Percentiles rank a stretch among this genome's conserved stretches.
phyloP scores from a whole-genome alignment of 1,140 invertebrate species.

The Scaptodrosophila lebanonensis region DNA sequence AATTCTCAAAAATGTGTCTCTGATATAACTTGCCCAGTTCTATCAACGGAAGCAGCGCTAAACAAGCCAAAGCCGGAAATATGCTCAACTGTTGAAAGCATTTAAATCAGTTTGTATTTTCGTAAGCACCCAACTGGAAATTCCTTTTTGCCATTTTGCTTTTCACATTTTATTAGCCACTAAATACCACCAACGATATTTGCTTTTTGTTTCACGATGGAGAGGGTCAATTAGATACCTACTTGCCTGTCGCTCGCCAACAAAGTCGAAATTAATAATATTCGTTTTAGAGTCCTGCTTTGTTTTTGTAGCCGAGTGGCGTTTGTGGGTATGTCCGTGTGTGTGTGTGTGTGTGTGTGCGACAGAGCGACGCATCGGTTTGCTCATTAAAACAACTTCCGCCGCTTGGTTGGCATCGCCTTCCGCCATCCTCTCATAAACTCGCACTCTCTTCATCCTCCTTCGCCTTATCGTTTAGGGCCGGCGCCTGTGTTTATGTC shows the following conservation, averaged over 20 bases:
- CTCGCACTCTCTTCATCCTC: no score
- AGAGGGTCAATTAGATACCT: not conserved
- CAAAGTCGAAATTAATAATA: slow-evolving; percentile 62
- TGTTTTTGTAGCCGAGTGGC: not conserved
- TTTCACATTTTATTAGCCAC: slow-evolving; percentile 53
- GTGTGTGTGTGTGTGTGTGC: slow-evolving; percentile 13
- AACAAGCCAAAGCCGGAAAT: slow-evolving; percentile 40
- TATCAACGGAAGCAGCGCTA: slow-evolving; percentile 31
- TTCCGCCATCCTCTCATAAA: slow-evolving; percentile 2
- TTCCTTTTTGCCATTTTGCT: slow-evolving; percentile 8
- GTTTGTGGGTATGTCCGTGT: slow-evolving; percentile 11
- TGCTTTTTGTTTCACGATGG: slow-evolving; percentile 35
- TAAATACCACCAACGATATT: slow-evolving; percentile 57
- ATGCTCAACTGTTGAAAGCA: slow-evolving; percentile 39
- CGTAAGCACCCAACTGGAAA: slow-evolving; percentile 37
- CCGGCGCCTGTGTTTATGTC: slow-evolving; percentile 45
- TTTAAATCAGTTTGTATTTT: slow-evolving; percentile 65
- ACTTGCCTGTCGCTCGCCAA: no score
- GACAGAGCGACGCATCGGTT: slow-evolving; percentile 37
- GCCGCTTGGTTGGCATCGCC: slow-evolving; percentile 7
- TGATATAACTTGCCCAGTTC: not conserved
- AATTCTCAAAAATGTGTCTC: no score
- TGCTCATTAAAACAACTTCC: slow-evolving; percentile 66
- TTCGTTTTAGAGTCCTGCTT: slow-evolving; percentile 29
- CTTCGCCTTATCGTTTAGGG: not conserved